Percentiles rank a stretch among this genome's conserved stretches.
Conservation (phyloP, 1,140 invertebrate species). For the Galleria mellonella region DNA sequence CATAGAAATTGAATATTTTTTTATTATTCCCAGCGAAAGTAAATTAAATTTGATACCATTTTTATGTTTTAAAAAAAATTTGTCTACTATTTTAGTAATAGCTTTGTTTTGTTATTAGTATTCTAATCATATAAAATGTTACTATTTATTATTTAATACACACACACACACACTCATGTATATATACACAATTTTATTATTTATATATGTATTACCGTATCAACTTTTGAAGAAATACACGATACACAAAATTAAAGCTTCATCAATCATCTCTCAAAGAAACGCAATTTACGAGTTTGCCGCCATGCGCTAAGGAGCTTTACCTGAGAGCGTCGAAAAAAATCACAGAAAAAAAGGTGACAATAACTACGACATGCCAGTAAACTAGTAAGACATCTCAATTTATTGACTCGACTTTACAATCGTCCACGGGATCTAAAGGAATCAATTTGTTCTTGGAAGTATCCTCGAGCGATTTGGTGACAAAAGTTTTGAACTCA, state of each 20-base stretch:
- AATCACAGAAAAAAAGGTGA: conserved; percentile 48
- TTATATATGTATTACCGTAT: too few species aligned
- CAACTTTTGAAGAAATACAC: too few species aligned
- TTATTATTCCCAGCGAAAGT: too few species aligned
- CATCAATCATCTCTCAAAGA: conserved; percentile 53
- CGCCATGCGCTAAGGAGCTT: conserved; percentile 33
- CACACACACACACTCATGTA: too few species aligned
- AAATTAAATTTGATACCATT: too few species aligned
- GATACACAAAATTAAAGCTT: conserved; percentile 41
- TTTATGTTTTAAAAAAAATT: too few species aligned
- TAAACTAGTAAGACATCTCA: conserved; percentile 55
- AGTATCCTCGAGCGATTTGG: conserved; percentile 15
- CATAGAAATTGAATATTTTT: too few species aligned
- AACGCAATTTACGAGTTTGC: conserved; percentile 43
- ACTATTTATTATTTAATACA: too few species aligned
- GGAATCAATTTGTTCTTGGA: conserved; percentile 50
- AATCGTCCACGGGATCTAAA: conserved; percentile 8
- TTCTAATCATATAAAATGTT: too few species aligned
- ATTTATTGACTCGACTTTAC: conserved; percentile 46
- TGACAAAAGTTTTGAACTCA: conserved; percentile 22
- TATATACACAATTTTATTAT: too few species aligned
- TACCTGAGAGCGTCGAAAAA: conserved; percentile 35
- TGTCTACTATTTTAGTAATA: too few species aligned
- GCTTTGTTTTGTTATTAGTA: too few species aligned
- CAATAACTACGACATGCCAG: conserved; percentile 42